Conservation (phyloP, 2,797 vertebrate species). For the Pipistrellus kuhlii region DNA sequence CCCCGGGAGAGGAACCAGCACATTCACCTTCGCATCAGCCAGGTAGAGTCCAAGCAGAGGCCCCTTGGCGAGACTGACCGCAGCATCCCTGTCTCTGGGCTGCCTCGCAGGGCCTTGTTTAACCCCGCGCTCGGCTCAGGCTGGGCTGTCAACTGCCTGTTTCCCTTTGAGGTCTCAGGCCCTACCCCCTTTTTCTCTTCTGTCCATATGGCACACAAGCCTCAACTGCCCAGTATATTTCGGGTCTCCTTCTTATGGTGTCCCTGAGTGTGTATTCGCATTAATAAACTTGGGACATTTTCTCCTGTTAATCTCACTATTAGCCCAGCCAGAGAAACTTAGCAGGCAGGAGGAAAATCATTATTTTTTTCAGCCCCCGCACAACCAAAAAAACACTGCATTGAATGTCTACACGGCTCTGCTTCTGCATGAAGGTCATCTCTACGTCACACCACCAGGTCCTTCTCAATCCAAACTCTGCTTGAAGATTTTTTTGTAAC, state of each 20-base stretch:
- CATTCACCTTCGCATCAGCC: no score
- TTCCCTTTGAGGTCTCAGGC: not conserved
- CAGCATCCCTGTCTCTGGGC: not conserved
- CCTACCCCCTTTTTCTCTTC: not conserved
- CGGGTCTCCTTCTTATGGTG: not conserved
- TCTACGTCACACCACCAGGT: not conserved
- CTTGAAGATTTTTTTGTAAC: not conserved
- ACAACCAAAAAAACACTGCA: not conserved
- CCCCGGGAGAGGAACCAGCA: not conserved
- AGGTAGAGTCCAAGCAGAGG: not conserved
- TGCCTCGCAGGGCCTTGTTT: not conserved
- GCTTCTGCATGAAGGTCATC: not conserved
- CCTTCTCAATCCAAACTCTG: constrained; percentile 15
- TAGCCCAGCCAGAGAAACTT: not conserved
- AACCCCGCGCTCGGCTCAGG: not conserved
- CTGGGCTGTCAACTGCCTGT: not conserved
- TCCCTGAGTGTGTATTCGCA: not conserved
- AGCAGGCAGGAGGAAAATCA: not conserved
- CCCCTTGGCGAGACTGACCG: not conserved
- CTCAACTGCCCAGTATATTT: not conserved
- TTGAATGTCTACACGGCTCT: constrained; percentile 22
- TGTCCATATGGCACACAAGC: not conserved
- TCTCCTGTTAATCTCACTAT: not conserved
- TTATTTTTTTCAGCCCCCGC: not conserved
- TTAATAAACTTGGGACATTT: not conserved